Evolutionary conservation across 2,113 vertebrate genomes (phyloP).

Genomic region (Tetrao urogallus): DNA sequence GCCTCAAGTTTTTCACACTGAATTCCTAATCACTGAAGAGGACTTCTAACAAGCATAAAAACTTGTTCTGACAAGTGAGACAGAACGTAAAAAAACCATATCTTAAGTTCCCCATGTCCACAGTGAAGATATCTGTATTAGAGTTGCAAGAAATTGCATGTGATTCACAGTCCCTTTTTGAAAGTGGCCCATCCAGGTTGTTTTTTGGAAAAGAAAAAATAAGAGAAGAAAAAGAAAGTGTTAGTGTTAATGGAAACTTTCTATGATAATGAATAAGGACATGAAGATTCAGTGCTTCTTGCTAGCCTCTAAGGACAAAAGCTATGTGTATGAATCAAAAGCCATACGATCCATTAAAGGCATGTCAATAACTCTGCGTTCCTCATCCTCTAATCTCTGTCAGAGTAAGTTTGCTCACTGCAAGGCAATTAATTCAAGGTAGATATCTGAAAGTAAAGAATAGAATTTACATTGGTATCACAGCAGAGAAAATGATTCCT

Average conservation of each 20-base stretch:
- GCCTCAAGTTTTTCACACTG: not conserved
- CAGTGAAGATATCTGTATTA: not conserved
- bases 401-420: not conserved
- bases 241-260: not conserved
- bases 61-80: not conserved
- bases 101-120: not conserved
- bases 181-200: not conserved
- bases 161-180: not conserved
- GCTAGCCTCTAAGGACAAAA: not conserved
- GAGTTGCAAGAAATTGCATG: not conserved
- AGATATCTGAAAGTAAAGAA: not conserved
- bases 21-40: not conserved
- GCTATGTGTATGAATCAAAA: not conserved
- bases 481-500: not conserved
- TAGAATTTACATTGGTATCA: not conserved
- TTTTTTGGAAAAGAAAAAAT: not conserved
- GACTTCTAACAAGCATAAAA: not conserved
- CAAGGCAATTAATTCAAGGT: not conserved
- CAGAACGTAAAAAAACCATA: not conserved
- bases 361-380: not conserved
- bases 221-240: not conserved
- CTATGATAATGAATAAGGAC: not conserved
- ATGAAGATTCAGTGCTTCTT: not conserved
- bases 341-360: not conserved
- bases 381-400: not conserved